Base-by-base conservation (phyloP, 2,797 vertebrate genomes). In the Epinephelus awoara region DNA sequence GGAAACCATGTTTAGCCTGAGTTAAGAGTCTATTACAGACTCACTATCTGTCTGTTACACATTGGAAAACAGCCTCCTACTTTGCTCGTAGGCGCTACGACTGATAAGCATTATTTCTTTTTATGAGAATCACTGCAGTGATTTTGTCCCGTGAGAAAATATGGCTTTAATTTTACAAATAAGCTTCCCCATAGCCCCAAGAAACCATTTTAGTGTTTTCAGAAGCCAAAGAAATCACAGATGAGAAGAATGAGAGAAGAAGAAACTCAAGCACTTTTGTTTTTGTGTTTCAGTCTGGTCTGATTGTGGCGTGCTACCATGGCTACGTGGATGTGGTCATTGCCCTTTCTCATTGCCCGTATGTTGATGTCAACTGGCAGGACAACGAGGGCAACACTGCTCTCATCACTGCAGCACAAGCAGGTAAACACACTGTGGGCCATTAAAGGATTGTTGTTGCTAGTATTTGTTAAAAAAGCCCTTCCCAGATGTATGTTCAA, bases 381-480 rank as follows among this genome's bases (percentile, higher is more conserved):
- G 98, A 99, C 95, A 99, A 96, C 0, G 98, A 99, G 85, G 98
- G 98, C 25, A 99, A 99, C 93, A 99, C 98, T 0, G 97, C 98
- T 64, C 96, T 99, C 0, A 99, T 98, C 81, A 97, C 94, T 0
- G 98, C 98, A 25, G 96, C 96, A 2, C 98, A 99, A 95, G 98
- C 98, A 96, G 98, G 98, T 99, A 96, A 79, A 73, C 52, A 34
- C 50, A 11, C 11, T 2, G 10, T 6, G 0, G n/a, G 1, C 10
- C 18, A 19, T 18, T 62, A 42, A 42, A 12, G 40, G 2, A 42
- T 42, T 12, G 40, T 12, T 10, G 10, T 3, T 42, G 9, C 40
- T 42, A 10, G 40, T 3, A 42, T 12, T 11, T 42, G 2, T 42
- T 34, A 34, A 42, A 42, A 42, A 42, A 42, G 40, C 11, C 11